These are phyloP conservation scores for Folsomia manolachei DNA, from an alignment of 2,888 invertebrate species.

Conservation along the genomic window DNA sequence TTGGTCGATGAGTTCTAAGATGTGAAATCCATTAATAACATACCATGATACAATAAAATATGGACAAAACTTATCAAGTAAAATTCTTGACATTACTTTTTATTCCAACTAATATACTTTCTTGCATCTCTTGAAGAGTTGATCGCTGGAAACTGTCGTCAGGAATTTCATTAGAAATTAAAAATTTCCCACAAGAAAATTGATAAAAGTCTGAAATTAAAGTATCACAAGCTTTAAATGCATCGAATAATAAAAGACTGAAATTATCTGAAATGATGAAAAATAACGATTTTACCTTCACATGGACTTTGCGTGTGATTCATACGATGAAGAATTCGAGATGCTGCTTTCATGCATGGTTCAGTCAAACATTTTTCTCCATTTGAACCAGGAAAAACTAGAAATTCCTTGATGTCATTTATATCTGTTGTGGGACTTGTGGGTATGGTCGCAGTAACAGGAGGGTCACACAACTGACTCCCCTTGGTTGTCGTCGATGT, in stretches of 20 bases:
- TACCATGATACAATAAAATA: slow-evolving; percentile 51
- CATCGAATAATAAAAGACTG: too few relatives aligned
- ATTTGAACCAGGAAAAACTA: slow-evolving; percentile 2
- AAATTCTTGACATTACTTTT: slow-evolving; percentile 53
- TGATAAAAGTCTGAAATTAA: slow-evolving; percentile 55
- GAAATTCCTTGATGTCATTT: neutral
- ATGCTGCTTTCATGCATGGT: slow-evolving; percentile 52
- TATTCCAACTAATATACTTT: slow-evolving; percentile 54
- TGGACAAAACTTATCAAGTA: neutral
- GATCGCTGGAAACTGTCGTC: slow-evolving; percentile 54
- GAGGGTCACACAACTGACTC: neutral
- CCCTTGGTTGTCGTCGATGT: neutral
- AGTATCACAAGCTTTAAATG: too few relatives aligned
- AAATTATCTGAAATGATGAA: too few relatives aligned
- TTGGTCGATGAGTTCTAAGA: slow-evolving; percentile 52
- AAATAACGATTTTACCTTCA: too few relatives aligned
- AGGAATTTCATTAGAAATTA: slow-evolving; percentile 53
- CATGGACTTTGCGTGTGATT: slow-evolving; percentile 52
- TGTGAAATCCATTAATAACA: slow-evolving; percentile 27
- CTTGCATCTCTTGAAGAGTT: slow-evolving; percentile 55
- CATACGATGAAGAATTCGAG: slow-evolving; percentile 52
- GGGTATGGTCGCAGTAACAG: too few relatives aligned
- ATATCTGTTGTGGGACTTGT: too few relatives aligned
- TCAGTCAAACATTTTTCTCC: slow-evolving; percentile 49
- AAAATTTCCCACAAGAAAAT: slow-evolving; percentile 54